Conservation (phyloP, 2,888 invertebrate genomes). For the Antheraea assamensis region DNA sequence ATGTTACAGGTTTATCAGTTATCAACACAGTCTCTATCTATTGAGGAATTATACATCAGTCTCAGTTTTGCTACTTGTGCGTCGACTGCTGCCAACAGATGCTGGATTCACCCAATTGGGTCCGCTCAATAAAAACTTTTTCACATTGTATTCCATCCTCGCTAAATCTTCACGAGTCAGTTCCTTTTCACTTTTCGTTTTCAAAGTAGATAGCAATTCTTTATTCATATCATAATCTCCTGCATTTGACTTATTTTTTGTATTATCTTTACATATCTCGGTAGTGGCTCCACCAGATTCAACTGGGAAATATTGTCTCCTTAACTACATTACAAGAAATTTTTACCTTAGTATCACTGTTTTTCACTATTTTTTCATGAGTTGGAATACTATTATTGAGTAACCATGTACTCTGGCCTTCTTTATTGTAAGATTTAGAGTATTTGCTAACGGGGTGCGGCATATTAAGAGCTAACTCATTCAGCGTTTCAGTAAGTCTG, state of each 20-base stretch:
- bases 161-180: slow-evolving; percentile 83
- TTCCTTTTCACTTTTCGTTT: slow-evolving; percentile 62
- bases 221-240: slow-evolving; percentile 53
- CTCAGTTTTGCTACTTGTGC: slow-evolving; percentile 81
- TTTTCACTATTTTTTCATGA: slow-evolving; percentile 47
- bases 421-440: slow-evolving; percentile 61
- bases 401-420: slow-evolving; percentile 58
- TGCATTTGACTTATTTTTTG: slow-evolving; percentile 48
- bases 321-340: slow-evolving; percentile 59
- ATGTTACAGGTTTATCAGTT: slow-evolving; percentile 32
- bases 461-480: slow-evolving; percentile 75
- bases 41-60: slow-evolving; percentile 76
- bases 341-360: slow-evolving; percentile 42
- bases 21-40: slow-evolving; percentile 43
- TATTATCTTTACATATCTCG: slow-evolving; percentile 62
- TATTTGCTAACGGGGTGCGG: slow-evolving; percentile 77
- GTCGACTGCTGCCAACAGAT: slow-evolving; percentile 61
- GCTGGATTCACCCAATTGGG: slow-evolving; percentile 67
- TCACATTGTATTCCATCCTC: slow-evolving; percentile 90
- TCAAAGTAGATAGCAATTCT: slow-evolving; percentile 53
- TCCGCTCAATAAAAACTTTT: slow-evolving; percentile 86
- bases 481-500: slow-evolving; percentile 69
- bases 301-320: slow-evolving; percentile 73
- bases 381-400: slow-evolving; percentile 46
- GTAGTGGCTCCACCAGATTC: slow-evolving; percentile 68